Evolutionary conservation across 1,140 invertebrate genomes (phyloP).

Genomic region (Daktulosphaira vitifoliae): DNA sequence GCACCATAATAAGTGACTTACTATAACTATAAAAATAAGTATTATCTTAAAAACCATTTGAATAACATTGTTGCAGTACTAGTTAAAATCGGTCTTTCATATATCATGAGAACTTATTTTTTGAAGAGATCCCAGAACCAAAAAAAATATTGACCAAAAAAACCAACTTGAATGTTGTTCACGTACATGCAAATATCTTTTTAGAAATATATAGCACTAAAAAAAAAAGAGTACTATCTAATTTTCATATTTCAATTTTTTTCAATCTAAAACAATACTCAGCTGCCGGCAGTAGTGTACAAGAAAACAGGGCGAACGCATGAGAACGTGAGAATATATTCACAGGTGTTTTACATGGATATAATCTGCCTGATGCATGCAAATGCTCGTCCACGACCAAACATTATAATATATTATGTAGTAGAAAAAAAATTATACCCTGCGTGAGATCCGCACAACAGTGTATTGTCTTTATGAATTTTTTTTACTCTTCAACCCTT

Average conservation of each 20-base stretch:
- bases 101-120: constrained; percentile 11
- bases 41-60: no score
- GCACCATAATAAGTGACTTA: no score
- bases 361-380: constrained; percentile 30
- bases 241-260: constrained; percentile 17
- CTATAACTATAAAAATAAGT: no score
- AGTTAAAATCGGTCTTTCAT: no score
- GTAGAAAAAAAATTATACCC: constrained; percentile 24
- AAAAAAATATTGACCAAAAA: constrained; percentile 20
- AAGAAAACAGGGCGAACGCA: background rate
- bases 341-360: constrained; percentile 30
- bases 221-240: constrained; percentile 23
- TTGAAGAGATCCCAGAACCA: background rate
- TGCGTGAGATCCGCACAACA: constrained; percentile 20
- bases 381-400: constrained; percentile 25
- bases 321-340: constrained; percentile 19
- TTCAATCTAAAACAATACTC: constrained; percentile 30
- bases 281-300: constrained; percentile 14
- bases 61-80: no score
- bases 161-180: constrained; percentile 23
- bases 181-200: constrained; percentile 33
- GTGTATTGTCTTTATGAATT: constrained; percentile 22
- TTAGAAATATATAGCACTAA: background rate
- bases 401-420: constrained; percentile 5
- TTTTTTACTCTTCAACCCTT: constrained; percentile 26